Conservation (phyloP, 2,888 invertebrate species). For the Andricus quercusramuli region DNA sequence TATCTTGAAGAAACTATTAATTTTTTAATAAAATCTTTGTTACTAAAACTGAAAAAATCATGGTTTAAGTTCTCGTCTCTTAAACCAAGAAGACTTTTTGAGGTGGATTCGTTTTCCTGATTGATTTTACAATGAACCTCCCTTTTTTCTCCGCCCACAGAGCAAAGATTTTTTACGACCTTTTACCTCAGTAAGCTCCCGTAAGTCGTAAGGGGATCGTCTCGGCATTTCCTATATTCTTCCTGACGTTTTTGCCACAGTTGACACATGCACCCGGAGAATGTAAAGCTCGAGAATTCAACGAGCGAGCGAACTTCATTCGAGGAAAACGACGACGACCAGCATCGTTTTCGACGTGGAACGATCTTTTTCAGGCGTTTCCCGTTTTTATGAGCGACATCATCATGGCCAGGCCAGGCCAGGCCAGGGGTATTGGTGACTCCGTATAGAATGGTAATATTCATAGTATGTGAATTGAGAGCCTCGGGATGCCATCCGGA, state of each 20-base stretch:
- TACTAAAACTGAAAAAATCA: no score
- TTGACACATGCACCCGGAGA: conserved; percentile 34
- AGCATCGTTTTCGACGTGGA: conserved; percentile 43
- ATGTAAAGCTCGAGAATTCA: conserved; percentile 26
- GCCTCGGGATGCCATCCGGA: conserved; percentile 23
- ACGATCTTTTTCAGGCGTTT: conserved; percentile 46
- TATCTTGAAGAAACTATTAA: no score
- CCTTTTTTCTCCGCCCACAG: background rate
- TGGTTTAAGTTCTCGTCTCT: background rate
- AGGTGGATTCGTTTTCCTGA: background rate
- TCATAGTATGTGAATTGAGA: conserved; percentile 47
- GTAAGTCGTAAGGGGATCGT: conserved; percentile 16
- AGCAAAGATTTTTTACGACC: conserved; percentile 26
- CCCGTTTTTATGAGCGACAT: conserved; percentile 47
- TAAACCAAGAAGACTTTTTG: background rate
- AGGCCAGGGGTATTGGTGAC: conserved; percentile 48
- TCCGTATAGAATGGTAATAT: conserved; percentile 49
- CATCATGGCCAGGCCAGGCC: conserved; percentile 42
- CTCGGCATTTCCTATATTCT: conserved; percentile 28
- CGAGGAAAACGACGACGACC: conserved; percentile 36
- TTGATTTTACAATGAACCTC: background rate
- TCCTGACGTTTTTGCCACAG: conserved; percentile 13
- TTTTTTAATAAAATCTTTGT: no score
- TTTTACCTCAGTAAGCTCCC: conserved; percentile 15
- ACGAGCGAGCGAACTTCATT: conserved; percentile 33